Conservation (phyloP, 2,888 invertebrate genomes). For the Stenotaenia linearis region DNA sequence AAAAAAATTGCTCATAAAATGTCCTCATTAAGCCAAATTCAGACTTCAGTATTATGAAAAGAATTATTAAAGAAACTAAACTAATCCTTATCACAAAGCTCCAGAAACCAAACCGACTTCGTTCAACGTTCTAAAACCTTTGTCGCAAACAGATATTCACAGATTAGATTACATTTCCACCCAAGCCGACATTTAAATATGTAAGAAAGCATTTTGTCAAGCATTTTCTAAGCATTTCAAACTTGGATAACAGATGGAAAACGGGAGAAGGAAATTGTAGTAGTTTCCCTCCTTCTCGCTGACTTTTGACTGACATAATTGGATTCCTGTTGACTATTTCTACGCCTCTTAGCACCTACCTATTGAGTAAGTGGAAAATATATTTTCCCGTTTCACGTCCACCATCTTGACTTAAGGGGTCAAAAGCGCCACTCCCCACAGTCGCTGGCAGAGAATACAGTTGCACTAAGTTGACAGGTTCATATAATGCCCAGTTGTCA, state of each 20-base stretch:
- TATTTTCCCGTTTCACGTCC: neutral
- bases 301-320: constrained; percentile 32
- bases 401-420: constrained; percentile 2
- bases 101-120: too few species aligned
- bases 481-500: constrained; percentile 24
- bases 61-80: too few species aligned
- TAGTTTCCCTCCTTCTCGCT: neutral
- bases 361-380: constrained; percentile 26
- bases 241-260: neutral
- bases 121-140: too few species aligned
- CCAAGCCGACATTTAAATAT: neutral
- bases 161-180: neutral
- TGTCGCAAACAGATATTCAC: neutral
- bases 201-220: neutral
- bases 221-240: neutral
- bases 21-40: too few species aligned
- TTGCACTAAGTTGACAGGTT: constrained; percentile 23
- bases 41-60: too few species aligned
- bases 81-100: too few species aligned
- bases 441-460: neutral
- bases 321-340: constrained; percentile 31
- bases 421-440: neutral
- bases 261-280: neutral
- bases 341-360: constrained; percentile 28
- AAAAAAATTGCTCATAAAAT: too few species aligned